A percentile compares a stretch with the other conserved stretches of the same genome.
Evolutionary conservation across 2,888 invertebrate genomes (phyloP).

Genomic region (Yponomeuta evonymella): DNA sequence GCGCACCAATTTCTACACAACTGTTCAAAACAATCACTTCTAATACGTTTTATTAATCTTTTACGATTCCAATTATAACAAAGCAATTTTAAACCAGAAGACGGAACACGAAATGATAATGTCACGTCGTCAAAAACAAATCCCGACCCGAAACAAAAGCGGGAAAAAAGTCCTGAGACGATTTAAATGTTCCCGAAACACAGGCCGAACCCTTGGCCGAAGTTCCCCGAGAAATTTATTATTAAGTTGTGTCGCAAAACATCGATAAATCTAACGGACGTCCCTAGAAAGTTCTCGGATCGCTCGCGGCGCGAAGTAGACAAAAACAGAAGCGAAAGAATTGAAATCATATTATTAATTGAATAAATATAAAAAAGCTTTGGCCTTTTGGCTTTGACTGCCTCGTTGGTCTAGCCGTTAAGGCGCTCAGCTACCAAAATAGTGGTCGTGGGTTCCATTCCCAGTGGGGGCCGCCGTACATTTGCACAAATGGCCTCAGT

Average conservation of each 20-base stretch:
- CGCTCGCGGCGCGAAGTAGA: neutral
- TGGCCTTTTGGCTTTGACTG: too few species aligned
- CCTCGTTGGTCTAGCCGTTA: too few species aligned
- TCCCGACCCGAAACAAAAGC: neutral
- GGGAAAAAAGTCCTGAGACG: neutral
- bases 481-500: too few species aligned
- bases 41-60: too few species aligned
- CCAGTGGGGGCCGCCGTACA: too few species aligned
- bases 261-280: neutral
- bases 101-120: neutral
- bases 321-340: neutral
- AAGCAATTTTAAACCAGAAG: too few species aligned
- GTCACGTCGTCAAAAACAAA: neutral
- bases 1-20: too few species aligned
- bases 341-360: neutral
- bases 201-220: neutral
- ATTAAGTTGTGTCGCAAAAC: conserved; percentile 1
- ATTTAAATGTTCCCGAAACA: conserved; percentile 1
- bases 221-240: neutral
- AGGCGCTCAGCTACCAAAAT: too few species aligned
- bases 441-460: too few species aligned
- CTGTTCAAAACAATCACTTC: too few species aligned
- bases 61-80: too few species aligned
- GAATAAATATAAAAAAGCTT: too few species aligned
- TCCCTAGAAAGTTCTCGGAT: neutral